Percentiles rank a stretch among this genome's conserved stretches.
Evolutionary conservation across 1,140 invertebrate genomes (phyloP).

Genomic region (Copidosoma floridanum): DNA sequence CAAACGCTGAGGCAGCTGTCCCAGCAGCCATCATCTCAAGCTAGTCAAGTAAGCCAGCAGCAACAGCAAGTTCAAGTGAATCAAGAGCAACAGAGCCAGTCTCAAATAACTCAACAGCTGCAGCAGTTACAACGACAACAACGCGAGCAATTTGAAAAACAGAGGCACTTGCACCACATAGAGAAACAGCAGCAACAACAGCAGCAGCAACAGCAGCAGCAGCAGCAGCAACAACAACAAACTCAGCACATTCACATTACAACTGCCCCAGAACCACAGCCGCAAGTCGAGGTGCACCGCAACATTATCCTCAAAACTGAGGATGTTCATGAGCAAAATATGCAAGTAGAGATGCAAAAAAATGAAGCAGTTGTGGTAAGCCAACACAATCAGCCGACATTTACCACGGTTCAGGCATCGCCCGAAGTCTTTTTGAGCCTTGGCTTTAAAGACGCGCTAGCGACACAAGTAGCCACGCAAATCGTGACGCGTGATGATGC

Average conservation of each 20-base stretch:
- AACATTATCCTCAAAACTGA: conserved; percentile 50
- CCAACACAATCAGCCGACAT: conserved; percentile 35
- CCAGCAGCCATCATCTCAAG: conserved; percentile 43
- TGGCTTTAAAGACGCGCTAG: conserved; percentile 48
- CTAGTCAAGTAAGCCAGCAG: conserved; percentile 38
- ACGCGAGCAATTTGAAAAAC: conserved; percentile 26
- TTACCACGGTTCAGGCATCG: conserved; percentile 47
- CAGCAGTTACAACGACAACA: conserved; percentile 20
- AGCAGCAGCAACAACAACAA: conserved; percentile 19
- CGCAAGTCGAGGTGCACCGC: conserved; percentile 43
- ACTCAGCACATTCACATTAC: conserved; percentile 14
- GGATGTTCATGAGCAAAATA: conserved; percentile 42
- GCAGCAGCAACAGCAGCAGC: conserved; percentile 19
- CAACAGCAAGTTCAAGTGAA: background rate
- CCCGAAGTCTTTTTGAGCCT: conserved; percentile 53
- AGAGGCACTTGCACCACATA: conserved; percentile 29
- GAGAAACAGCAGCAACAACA: conserved; percentile 34
- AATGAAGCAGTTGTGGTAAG: conserved; percentile 34
- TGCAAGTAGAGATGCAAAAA: conserved; percentile 43
- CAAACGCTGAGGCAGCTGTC: conserved; percentile 56
- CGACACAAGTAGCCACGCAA: too few species aligned
- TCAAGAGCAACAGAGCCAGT: conserved; percentile 20
- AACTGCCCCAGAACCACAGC: conserved; percentile 7
- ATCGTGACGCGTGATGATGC: conserved; percentile 41
- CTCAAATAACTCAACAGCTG: conserved; percentile 19